Conservation (phyloP, 2,888 invertebrate genomes). For the Lissonota sp. region DNA sequence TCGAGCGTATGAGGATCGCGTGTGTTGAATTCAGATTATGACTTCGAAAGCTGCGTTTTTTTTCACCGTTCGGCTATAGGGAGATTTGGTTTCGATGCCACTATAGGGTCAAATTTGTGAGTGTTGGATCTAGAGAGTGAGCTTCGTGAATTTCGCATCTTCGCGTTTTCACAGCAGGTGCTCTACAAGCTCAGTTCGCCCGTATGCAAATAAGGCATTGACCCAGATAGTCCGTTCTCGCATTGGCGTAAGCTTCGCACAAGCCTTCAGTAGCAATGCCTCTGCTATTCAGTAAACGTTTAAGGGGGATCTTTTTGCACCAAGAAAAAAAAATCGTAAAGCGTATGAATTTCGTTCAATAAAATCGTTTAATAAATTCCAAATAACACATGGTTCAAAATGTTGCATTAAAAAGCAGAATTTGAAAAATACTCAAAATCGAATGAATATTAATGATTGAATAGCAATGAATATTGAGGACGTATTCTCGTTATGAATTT, state of each 20-base stretch:
- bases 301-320: too few species aligned
- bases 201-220: conserved; percentile 32
- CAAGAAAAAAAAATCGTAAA: too few species aligned
- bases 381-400: too few species aligned
- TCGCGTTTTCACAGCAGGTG: conserved; percentile 17
- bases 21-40: conserved; percentile 3
- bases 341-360: too few species aligned
- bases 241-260: background rate
- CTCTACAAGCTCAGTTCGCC: conserved; percentile 3
- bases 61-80: background rate
- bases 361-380: too few species aligned
- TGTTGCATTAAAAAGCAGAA: too few species aligned
- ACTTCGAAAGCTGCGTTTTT: background rate
- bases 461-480: too few species aligned
- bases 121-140: background rate
- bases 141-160: conserved; percentile 23
- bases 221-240: conserved; percentile 4
- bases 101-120: background rate
- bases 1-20: background rate
- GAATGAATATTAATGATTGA: too few species aligned
- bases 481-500: too few species aligned
- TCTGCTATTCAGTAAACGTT: too few species aligned
- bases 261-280: too few species aligned
- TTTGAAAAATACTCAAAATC: too few species aligned
- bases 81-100: background rate